phyloP scores from a whole-genome alignment of 2,888 invertebrate species.

The Drosophila niveifrons region DNA sequence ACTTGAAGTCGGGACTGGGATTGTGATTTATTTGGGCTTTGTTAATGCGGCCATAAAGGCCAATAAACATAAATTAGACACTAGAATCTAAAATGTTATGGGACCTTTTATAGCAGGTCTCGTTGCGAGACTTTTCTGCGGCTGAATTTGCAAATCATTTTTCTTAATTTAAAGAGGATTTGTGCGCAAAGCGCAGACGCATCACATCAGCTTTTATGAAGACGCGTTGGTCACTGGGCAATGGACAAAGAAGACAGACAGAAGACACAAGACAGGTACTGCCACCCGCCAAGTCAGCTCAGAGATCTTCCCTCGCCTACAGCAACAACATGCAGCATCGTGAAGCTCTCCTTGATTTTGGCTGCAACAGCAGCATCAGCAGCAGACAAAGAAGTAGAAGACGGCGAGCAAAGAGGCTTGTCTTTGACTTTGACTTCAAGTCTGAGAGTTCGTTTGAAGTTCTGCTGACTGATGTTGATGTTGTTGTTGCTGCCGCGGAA shows the following conservation, averaged over 20 bases:
- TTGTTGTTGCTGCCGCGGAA: constrained; percentile 44
- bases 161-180: constrained; percentile 76
- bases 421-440: constrained; percentile 32
- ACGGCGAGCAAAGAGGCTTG: constrained; percentile 12
- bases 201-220: constrained; percentile 62
- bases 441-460: constrained; percentile 65
- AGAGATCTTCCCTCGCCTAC: not conserved
- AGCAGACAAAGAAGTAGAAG: constrained; percentile 13
- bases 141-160: constrained; percentile 75
- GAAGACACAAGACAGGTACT: constrained; percentile 20
- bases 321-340: not conserved
- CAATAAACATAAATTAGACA: constrained; percentile 63
- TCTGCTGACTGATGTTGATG: constrained; percentile 61
- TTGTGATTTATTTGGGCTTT: constrained; percentile 39
- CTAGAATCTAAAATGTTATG: constrained; percentile 28
- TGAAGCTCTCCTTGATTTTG: constrained; percentile 19
- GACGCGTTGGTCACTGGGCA: constrained; percentile 18
- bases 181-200: constrained; percentile 39
- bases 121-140: constrained; percentile 6
- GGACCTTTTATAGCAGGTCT: constrained; percentile 33
- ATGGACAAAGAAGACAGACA: constrained; percentile 24
- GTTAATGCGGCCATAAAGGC: constrained; percentile 41
- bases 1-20: not conserved
- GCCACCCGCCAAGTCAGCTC: constrained; percentile 29
- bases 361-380: not conserved